phyloP scores from a whole-genome alignment of 1,140 invertebrate species.

The Drosophila nigromelanica region DNA sequence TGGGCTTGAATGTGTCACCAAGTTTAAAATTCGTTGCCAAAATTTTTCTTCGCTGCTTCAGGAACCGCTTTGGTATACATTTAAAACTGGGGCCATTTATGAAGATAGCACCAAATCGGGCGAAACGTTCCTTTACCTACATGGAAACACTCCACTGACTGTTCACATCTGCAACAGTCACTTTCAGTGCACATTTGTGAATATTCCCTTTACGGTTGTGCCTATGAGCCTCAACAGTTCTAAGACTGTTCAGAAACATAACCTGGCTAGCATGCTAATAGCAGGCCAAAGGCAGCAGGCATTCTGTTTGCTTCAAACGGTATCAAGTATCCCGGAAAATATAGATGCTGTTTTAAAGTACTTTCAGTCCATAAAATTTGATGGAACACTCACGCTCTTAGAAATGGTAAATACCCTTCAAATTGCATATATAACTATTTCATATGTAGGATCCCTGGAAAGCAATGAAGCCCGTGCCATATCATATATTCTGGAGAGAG shows the following conservation, averaged over 20 bases:
- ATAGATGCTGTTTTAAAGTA: neutral
- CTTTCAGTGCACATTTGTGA: neutral
- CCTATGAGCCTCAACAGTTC: neutral
- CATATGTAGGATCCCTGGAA: neutral
- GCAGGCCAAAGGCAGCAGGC: conserved; percentile 16
- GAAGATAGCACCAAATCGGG: neutral
- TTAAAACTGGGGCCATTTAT: conserved; percentile 5
- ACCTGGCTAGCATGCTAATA: neutral
- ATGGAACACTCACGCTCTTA: neutral
- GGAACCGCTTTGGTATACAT: conserved; percentile 14
- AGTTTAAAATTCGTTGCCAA: conserved; percentile 11
- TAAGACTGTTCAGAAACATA: neutral
- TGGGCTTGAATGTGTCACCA: conserved; percentile 18
- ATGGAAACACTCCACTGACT: neutral
- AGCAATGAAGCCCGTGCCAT: neutral
- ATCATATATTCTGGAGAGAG: conserved; percentile 1
- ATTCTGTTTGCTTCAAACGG: conserved; percentile 20
- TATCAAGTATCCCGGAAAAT: neutral
- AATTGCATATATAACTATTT: neutral
- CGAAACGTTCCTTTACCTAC: conserved; percentile 21
- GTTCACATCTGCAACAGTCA: conserved; percentile 12
- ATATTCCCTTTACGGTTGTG: neutral
- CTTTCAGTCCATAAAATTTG: neutral
- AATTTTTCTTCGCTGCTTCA: neutral
- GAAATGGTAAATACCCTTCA: conserved; percentile 24